phyloP scores from a whole-genome alignment of 2,888 invertebrate species.

The Epinotia demarniana region DNA sequence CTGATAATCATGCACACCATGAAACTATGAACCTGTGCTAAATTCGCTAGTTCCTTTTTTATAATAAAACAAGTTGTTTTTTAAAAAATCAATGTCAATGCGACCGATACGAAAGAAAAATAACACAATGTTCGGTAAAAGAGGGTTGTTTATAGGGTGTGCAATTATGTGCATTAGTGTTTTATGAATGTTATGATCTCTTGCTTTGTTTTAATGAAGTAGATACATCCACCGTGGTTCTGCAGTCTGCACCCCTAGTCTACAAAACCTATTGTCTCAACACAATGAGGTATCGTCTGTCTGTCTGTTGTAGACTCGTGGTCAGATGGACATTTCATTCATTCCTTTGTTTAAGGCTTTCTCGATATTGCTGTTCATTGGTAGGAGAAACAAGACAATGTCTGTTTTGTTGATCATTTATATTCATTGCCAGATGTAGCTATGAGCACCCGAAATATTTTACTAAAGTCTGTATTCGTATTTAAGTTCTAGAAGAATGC shows the following conservation, averaged over 20 bases:
- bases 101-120: no score
- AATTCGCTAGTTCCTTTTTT: no score
- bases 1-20: no score
- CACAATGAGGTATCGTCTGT: conserved; percentile 41
- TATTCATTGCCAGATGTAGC: conserved; percentile 10
- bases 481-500: neutral
- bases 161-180: no score
- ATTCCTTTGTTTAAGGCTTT: conserved; percentile 31
- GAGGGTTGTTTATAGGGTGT: no score
- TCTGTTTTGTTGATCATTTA: conserved; percentile 21
- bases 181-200: neutral
- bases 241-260: conserved; percentile 1
- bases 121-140: no score
- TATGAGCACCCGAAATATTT: neutral
- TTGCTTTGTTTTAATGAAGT: neutral
- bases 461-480: neutral
- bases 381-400: conserved; percentile 29
- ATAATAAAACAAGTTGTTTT: no score
- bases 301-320: conserved; percentile 15
- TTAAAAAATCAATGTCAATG: no score
- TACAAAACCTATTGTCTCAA: conserved; percentile 30
- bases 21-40: no score
- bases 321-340: conserved; percentile 36
- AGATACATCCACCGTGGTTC: conserved; percentile 9
- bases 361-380: conserved; percentile 28